phyloP scores from a whole-genome alignment of 2,797 vertebrate species.

The Eidolon dupreanum region DNA sequence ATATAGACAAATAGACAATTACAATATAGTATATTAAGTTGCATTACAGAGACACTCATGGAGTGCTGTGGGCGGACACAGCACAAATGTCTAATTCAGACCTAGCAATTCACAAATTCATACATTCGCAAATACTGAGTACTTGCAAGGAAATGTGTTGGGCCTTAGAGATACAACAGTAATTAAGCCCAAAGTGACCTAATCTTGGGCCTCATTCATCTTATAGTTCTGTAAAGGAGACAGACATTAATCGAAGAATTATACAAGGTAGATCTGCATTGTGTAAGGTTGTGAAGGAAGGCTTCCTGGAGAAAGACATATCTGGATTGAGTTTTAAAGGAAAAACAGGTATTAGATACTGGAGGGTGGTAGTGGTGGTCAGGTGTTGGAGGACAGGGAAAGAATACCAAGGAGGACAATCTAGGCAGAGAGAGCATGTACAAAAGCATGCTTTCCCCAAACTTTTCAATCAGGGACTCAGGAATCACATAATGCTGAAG shows the following conservation, averaged over 20 bases:
- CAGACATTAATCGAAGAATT: neutral
- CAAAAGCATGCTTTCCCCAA: neutral
- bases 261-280: neutral
- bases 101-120: neutral
- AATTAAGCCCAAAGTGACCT: neutral
- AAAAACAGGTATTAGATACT: neutral
- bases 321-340: neutral
- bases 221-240: slow-evolving; percentile 8
- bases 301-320: neutral
- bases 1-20: slow-evolving; percentile 62
- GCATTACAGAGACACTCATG: neutral
- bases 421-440: slow-evolving; percentile 4
- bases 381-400: neutral
- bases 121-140: neutral
- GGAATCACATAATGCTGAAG: slow-evolving; percentile 21
- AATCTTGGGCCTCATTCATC: neutral
- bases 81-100: neutral
- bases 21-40: slow-evolving; percentile 3
- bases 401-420: neutral
- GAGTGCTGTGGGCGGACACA: neutral
- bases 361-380: neutral
- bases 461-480: neutral
- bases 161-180: neutral
- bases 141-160: neutral
- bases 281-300: slow-evolving; percentile 4